Base-by-base conservation (phyloP, 2,113 vertebrate genomes). In the cattle (Bos taurus) region DNA sequence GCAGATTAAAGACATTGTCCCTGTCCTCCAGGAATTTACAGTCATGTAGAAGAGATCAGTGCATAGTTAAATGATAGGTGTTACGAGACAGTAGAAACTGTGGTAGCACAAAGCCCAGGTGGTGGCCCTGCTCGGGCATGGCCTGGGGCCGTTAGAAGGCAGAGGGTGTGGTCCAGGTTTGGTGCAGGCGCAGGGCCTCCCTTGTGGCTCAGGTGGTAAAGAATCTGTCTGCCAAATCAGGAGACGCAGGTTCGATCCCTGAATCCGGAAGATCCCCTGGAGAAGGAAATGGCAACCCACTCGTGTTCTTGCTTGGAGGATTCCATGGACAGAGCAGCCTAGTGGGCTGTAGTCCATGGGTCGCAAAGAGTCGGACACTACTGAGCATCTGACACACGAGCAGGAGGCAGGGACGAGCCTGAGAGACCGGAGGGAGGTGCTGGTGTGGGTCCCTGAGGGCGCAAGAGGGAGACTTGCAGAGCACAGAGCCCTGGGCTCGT, bases 311-410 rank as follows among this genome's bases (percentile, higher is more conserved):
- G 71, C 71, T 43, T 25, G 71, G 11, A 77, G 36, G 12, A 26
- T 77, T 43, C 71, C 36, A 43, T 77, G 71, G 36, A 74, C 71
- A 77, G 71, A 26, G 36, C 36, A 77, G 23, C 71, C 71, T 43
- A 12, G 23, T 26, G 11, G 36, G 71, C 23, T 77, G 36, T 14
- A 43, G 71, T 77, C 71, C 36, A 4, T 14, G 23, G 3, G 36
- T 14, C 6, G 0, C 71, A 25, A 43, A 74, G 36, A 43, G 10
- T 43, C 0, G 23, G 36, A 77, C 71, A 43, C 11, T 1, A 14
- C 36, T 77, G 71, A 77, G 71, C 21, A 2, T 7, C 15, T 26
- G 56, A 14, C 36, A 26, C 23, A 25, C 0, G 25, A 12, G 36
- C 36, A 3, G 52, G 36, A 50, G 36, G 30, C 15, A 17, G 84